phyloP scores from a whole-genome alignment of 2,113 vertebrate genomes.

The Taurulus bubalis region DNA sequence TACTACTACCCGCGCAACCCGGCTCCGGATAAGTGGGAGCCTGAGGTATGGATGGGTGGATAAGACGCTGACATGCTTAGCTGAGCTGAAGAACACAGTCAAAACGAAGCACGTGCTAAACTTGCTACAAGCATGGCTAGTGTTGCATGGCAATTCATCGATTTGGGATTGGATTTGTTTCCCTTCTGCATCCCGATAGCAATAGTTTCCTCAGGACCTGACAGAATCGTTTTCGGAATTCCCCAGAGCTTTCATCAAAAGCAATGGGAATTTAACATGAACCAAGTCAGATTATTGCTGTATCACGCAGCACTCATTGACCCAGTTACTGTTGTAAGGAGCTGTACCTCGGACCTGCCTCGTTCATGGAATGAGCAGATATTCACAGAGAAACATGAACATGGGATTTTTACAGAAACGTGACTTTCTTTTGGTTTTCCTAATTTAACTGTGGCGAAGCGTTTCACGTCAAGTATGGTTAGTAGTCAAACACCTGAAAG shows the following conservation, averaged over 20 bases:
- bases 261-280: neutral
- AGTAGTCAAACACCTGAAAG: neutral
- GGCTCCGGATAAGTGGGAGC: neutral
- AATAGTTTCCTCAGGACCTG: neutral
- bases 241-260: neutral
- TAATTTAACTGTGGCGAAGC: neutral
- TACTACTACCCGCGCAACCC: neutral
- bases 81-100: no score
- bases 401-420: neutral
- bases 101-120: neutral
- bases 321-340: neutral
- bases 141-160: neutral
- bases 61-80: neutral
- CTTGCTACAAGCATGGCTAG: neutral
- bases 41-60: neutral
- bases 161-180: neutral
- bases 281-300: neutral
- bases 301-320: neutral
- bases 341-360: neutral
- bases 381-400: neutral
- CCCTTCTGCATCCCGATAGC: neutral
- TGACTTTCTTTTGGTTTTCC: neutral
- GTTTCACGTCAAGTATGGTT: neutral
- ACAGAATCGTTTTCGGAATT: neutral
- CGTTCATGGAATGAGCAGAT: neutral